Percentiles rank a stretch among this genome's conserved stretches.
Conservation (phyloP, 2,113 vertebrate genomes). For the Cynopterus brachyotis region DNA sequence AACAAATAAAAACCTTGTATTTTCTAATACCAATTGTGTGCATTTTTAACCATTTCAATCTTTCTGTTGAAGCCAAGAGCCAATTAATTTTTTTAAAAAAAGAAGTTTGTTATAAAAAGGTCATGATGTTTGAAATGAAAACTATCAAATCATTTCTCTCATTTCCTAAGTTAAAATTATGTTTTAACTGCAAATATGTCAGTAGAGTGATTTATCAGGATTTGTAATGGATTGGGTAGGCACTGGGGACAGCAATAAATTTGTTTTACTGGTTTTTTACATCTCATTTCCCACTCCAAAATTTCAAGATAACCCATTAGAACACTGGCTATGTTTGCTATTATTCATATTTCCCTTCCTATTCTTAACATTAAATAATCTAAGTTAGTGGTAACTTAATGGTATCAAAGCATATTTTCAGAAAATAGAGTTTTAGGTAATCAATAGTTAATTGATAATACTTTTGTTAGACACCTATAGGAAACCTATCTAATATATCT, state of each 20-base stretch:
- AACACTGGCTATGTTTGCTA: background rate
- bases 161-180: background rate
- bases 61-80: background rate
- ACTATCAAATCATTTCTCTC: background rate
- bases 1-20: background rate
- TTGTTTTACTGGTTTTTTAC: background rate
- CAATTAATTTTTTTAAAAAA: background rate
- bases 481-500: background rate
- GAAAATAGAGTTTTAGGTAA: background rate
- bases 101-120: background rate
- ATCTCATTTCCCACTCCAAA: background rate
- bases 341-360: background rate
- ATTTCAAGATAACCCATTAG: background rate
- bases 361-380: conserved; percentile 14
- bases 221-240: background rate
- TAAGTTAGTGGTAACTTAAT: background rate
- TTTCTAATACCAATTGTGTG: background rate
- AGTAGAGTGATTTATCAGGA: background rate
- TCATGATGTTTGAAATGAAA: conserved; percentile 7
- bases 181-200: background rate
- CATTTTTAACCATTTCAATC: background rate
- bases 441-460: background rate
- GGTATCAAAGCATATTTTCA: background rate
- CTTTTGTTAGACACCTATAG: background rate
- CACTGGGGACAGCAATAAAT: background rate